A percentile compares a stretch with the other conserved stretches of the same genome.
phyloP scores from a whole-genome alignment of 2,113 vertebrate species.

The Urocynchramus pylzowi region DNA sequence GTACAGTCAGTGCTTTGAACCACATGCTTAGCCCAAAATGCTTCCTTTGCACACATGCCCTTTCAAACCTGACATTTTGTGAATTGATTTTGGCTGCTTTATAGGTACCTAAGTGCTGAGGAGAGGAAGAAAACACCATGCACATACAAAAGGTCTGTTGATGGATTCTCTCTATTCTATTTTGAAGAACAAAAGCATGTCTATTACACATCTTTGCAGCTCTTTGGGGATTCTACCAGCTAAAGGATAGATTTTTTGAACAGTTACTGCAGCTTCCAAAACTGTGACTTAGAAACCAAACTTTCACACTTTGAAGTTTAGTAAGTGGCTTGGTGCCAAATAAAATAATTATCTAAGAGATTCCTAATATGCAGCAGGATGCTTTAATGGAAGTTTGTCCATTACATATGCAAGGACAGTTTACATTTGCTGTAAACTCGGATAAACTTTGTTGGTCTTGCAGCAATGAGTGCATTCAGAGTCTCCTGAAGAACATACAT shows the following conservation, averaged over 20 bases:
- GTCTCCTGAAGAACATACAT: not conserved
- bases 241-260: not conserved
- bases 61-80: constrained; percentile 22
- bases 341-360: not conserved
- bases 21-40: not conserved
- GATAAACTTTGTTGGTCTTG: not conserved
- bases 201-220: not conserved
- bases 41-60: not conserved
- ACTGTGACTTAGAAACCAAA: not conserved
- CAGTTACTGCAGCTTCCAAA: not conserved
- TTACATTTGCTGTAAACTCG: not conserved
- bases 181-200: not conserved
- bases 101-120: not conserved
- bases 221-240: not conserved
- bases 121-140: not conserved
- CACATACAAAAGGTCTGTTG: not conserved
- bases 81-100: constrained; percentile 1
- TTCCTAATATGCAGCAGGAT: not conserved
- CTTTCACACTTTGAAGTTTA: not conserved
- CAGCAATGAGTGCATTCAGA: not conserved
- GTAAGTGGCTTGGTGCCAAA: not conserved
- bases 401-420: not conserved
- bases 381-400: not conserved
- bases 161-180: not conserved
- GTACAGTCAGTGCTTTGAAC: not conserved